Evolutionary conservation across 37 sponge, comb jelly and placozoan species (phyloP), one percentile per base, ranked within the genome.

Genomic region (Axinella damicornis): DNA sequence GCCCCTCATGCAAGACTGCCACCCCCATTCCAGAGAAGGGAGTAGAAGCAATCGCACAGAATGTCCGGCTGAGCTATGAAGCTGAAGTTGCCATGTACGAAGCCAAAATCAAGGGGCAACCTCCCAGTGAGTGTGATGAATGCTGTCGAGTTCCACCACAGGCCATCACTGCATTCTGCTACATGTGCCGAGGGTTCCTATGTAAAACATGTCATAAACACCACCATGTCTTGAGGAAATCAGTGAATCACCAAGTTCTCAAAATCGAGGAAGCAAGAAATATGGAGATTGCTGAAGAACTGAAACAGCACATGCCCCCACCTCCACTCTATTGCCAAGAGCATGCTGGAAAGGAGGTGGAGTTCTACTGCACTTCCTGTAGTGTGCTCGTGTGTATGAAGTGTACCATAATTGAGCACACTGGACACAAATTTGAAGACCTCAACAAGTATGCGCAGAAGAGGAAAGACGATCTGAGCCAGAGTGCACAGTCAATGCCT

Each of bases 361-460:
- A 81, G 71, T 81, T 81, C 39, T 81, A 81, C 82, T 81, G 69
- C 31, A 18, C 14, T 0, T 69, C 33, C 33, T 81, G 82, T 30
- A n/a, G 18, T 0, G 22, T 2, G 1, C 70, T 69, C 0, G 52
- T 81, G 2, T 81, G 82, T 33, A 46, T 30, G 21, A 33, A 81
- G 33, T 81, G 82, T 53, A 53, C 22, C 15, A 71, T 57, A 2
- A 20, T 32, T 27, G 35, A 81, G 20, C 82, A 81, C 82, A 69
- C 39, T 25, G 71, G 36, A 4, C 82, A 81, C 37, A 16, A 53
- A 15, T 32, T 30, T 34, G 21, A 27, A 55, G 38, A 33, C 19
- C 9, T 83, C 21, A 24, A 74, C 17, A 32, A 53, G 17, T 31
- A 46, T 18, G 82, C 82, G 4, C 2, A 32, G 53, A 52, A 69